These are phyloP conservation scores for Prunella fulvescens DNA, from an alignment of 2,113 vertebrate genomes.

Conservation along the genomic window DNA sequence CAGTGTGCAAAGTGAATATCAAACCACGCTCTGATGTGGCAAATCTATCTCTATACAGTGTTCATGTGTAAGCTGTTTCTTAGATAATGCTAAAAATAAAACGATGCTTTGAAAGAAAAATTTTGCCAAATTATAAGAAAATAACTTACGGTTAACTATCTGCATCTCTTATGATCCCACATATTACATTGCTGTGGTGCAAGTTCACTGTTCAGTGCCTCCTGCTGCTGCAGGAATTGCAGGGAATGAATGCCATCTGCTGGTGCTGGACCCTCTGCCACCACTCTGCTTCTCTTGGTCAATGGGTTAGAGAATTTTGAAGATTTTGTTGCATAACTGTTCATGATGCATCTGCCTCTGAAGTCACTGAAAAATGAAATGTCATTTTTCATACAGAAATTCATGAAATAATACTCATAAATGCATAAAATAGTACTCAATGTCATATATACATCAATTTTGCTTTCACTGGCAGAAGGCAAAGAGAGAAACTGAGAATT, in stretches of 20 bases:
- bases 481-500: not conserved
- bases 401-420: not conserved
- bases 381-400: not conserved
- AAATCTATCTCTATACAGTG: not conserved
- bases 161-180: not conserved
- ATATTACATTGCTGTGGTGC: not conserved
- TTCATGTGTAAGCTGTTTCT: not conserved
- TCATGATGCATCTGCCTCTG: not conserved
- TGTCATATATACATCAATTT: not conserved
- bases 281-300: not conserved
- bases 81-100: not conserved
- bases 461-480: not conserved
- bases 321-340: not conserved
- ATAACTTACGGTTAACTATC: not conserved
- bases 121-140: not conserved
- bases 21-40: not conserved
- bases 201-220: not conserved
- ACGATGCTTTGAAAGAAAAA: not conserved
- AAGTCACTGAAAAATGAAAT: not conserved
- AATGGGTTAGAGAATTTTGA: not conserved
- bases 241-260: slow-evolving; percentile 73
- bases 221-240: not conserved
- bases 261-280: slow-evolving; percentile 12
- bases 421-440: not conserved
- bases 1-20: not conserved